A percentile compares a stretch with the other conserved stretches of the same genome.
phyloP scores from a whole-genome alignment of 1,140 invertebrate genomes.

The Saccostrea glomerata region DNA sequence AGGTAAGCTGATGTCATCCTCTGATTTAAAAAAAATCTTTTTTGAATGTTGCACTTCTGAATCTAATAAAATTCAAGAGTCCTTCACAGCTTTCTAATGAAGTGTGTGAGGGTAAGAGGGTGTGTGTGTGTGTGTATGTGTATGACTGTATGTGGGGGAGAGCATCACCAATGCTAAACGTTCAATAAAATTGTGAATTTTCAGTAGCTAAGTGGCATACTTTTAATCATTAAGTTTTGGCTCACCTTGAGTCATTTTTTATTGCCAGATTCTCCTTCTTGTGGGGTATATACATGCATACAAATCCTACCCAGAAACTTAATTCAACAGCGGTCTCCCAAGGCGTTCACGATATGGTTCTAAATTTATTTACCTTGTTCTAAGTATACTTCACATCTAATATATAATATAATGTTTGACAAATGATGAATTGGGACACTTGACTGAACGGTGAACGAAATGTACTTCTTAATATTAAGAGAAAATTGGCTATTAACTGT shows the following conservation, averaged over 20 bases:
- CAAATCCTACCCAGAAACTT: not conserved
- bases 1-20: not conserved
- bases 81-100: too few relatives aligned
- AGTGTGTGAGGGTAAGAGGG: not conserved
- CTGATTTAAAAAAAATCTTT: not conserved
- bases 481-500: constrained; percentile 11
- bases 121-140: too few relatives aligned
- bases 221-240: too few relatives aligned
- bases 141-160: not conserved
- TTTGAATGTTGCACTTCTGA: not conserved
- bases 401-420: constrained; percentile 33
- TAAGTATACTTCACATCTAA: constrained; percentile 22
- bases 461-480: not conserved
- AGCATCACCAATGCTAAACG: not conserved
- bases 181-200: too few relatives aligned
- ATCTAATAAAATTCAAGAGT: not conserved
- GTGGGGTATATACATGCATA: not conserved
- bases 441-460: not conserved
- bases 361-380: constrained; percentile 32
- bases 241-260: not conserved
- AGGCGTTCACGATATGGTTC: not conserved
- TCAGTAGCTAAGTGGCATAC: too few relatives aligned
- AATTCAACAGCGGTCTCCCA: constrained; percentile 7
- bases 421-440: constrained; percentile 29
- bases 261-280: not conserved